A percentile compares a stretch with the other conserved stretches of the same genome.
Conservation (phyloP, 2,113 vertebrate species). For the Eurystomus gularis region DNA sequence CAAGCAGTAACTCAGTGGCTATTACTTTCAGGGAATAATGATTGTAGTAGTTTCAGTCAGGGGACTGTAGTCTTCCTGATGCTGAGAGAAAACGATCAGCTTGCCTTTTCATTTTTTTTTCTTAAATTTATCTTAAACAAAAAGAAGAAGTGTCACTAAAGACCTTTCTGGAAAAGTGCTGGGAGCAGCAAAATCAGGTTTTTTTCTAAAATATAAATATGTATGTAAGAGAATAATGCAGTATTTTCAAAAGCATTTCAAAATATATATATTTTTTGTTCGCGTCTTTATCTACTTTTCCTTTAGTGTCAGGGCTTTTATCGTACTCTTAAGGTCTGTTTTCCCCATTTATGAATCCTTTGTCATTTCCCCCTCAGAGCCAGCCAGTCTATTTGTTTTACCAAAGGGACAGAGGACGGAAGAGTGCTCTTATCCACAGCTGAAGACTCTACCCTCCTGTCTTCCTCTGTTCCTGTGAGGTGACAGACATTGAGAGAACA, state of each 20-base stretch:
- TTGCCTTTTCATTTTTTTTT: not conserved
- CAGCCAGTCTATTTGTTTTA: not conserved
- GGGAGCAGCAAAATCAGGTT: not conserved
- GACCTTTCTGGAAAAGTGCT: not conserved
- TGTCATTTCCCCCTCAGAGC: not conserved
- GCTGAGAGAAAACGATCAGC: not conserved
- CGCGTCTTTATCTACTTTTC: not conserved
- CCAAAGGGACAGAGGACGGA: not conserved
- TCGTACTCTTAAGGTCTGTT: not conserved
- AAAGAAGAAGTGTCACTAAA: not conserved
- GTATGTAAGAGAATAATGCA: not conserved
- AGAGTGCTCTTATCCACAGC: not conserved
- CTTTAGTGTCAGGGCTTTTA: not conserved
- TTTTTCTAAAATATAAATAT: not conserved
- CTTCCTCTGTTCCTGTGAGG: fast-evolving
- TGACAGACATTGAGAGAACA: not conserved
- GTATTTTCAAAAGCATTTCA: not conserved
- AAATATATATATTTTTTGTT: not conserved
- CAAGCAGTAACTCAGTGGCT: not conserved
- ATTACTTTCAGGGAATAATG: not conserved
- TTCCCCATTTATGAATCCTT: not conserved
- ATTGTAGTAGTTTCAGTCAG: not conserved
- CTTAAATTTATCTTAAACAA: not conserved
- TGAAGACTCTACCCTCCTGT: not conserved
- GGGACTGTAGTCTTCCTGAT: not conserved